phyloP scores from a whole-genome alignment of 2,113 vertebrate species.

The Menidia beryllina region DNA sequence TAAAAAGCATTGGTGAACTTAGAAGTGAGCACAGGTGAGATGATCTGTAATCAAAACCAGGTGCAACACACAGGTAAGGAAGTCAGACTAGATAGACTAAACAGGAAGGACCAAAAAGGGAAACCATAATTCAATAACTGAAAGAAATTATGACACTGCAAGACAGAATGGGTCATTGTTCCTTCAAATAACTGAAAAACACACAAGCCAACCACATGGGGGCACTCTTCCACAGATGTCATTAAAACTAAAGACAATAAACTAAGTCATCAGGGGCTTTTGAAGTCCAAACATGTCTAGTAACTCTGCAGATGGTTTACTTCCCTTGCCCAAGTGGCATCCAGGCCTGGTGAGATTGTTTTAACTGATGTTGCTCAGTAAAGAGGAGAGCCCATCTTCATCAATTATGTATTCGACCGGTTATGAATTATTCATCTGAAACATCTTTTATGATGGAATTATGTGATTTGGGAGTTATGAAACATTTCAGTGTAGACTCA shows the following conservation, averaged over 20 bases:
- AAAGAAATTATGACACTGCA: too few relatives aligned
- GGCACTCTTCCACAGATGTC: background rate
- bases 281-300: background rate
- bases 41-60: too few relatives aligned
- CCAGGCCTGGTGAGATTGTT: conserved; percentile 21
- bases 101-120: too few relatives aligned
- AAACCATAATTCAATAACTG: too few relatives aligned
- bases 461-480: conserved; percentile 15
- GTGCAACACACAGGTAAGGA: too few relatives aligned
- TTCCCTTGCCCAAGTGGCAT: background rate
- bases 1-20: too few relatives aligned
- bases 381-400: conserved; percentile 38
- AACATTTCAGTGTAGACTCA: conserved; percentile 28
- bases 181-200: too few relatives aligned
- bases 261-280: background rate
- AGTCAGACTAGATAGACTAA: too few relatives aligned
- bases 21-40: too few relatives aligned
- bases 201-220: too few relatives aligned
- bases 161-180: too few relatives aligned
- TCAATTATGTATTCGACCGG: conserved; percentile 49
- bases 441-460: conserved; percentile 37
- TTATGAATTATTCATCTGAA: conserved; percentile 41
- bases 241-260: background rate
- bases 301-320: background rate
- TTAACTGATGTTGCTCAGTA: conserved; percentile 38